Base-by-base conservation (phyloP, 2,888 invertebrate species). In the Diarsia dahlii region DNA sequence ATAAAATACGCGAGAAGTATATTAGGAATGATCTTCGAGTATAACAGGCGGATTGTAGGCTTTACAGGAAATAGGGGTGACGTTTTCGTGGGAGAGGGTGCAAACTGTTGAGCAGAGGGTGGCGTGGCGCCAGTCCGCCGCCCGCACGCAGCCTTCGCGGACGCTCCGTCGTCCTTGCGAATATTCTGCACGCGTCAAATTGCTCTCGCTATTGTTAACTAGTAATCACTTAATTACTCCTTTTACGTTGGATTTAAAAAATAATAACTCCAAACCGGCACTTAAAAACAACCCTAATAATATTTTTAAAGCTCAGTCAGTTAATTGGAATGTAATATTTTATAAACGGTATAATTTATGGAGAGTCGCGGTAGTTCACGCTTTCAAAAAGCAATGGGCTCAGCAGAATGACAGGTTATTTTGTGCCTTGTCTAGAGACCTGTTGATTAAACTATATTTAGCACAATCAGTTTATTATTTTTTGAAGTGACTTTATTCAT, bases 61-160 rank as follows among this genome's bases (percentile, higher is more conserved):
- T 81, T 85, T 88, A 84, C 81, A 90, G 87, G 87, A 87, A 87
- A 84, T 80, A 89, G 92, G 94, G 94, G 92, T 92, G 91, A 87
- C 89, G 88, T 89, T 89, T 89, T 78, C 71, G 79, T 88, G 90
- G 89, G 91, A 91, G 94, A 93, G 95, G 95, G 95, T 94, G 95
- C 93, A 93, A 96, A 94, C 96, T 96, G 96, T 96, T 96, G 96
- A 96, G 91, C 94, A 88, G 92, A 90, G 95, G 95, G 95, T 93
- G 94, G 91, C 84, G 87, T 83, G 94, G 92, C 95, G 95, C 94
- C 95, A 95, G 96, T 95, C 91, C 91, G 95, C 92, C 94, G 95
- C 90, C 84, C 91, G 92, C 88, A 83, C 92, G 91, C 92, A 88
- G 89, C 86, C 87, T 90, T 89, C 85, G 87, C 91, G 92, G 93